Evolutionary conservation across 2,888 invertebrate genomes (phyloP).

Genomic region (Euplexia lucipara): DNA sequence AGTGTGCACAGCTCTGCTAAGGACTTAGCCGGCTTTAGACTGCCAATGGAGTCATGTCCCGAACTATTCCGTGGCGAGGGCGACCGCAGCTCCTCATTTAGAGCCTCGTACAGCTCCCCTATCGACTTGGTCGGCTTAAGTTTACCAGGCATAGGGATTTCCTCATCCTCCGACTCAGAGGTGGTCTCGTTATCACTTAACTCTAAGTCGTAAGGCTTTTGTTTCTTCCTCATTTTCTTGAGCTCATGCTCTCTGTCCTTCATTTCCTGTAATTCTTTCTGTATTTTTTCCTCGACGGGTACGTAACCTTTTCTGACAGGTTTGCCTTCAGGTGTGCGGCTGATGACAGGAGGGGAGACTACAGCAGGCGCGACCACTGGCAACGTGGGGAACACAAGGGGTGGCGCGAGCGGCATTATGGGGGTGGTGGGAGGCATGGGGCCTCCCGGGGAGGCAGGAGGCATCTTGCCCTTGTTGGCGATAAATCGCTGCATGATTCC

Average conservation of each 20-base stretch:
- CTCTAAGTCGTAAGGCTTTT: slow-evolving; percentile 92
- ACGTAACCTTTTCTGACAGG: slow-evolving; percentile 94
- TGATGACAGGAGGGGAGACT: slow-evolving; percentile 83
- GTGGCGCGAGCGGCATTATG: slow-evolving; percentile 70
- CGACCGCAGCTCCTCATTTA: slow-evolving; percentile 86
- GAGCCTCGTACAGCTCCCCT: slow-evolving; percentile 92
- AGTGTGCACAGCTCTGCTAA: slow-evolving; percentile 93
- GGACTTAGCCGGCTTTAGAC: slow-evolving; percentile 93
- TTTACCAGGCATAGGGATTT: slow-evolving; percentile 91
- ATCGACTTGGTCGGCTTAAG: slow-evolving; percentile 93
- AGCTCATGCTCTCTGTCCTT: slow-evolving; percentile 95
- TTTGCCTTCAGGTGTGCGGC: slow-evolving; percentile 91
- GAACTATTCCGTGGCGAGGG: slow-evolving; percentile 87
- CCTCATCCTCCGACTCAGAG: slow-evolving; percentile 91
- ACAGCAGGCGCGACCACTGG: slow-evolving; percentile 76
- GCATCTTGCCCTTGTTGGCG: slow-evolving; percentile 94
- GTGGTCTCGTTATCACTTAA: slow-evolving; percentile 91
- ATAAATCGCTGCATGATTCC: slow-evolving; percentile 97
- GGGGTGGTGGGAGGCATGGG: slow-evolving; percentile 76
- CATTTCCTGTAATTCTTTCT: slow-evolving; percentile 96
- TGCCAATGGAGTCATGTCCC: slow-evolving; percentile 85
- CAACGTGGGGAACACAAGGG: slow-evolving; percentile 80
- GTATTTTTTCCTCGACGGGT: slow-evolving; percentile 97
- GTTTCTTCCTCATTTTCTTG: slow-evolving; percentile 92
- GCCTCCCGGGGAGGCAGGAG: slow-evolving; percentile 74